phyloP scores from a whole-genome alignment of 2,797 vertebrate species.

The Sebastes jordani region DNA sequence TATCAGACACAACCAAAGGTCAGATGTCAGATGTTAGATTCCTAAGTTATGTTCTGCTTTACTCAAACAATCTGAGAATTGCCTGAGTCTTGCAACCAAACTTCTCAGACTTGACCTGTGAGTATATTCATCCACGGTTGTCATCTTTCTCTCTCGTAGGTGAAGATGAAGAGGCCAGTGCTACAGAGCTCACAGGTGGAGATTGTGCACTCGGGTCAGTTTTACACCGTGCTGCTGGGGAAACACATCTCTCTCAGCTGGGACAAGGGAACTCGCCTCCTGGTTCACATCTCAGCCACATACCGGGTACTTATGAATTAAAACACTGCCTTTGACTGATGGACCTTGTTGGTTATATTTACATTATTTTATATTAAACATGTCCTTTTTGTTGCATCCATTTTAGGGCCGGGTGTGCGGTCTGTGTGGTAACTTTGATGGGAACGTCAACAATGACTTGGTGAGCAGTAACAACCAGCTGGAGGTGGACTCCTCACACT shows the following conservation, averaged over 20 bases:
- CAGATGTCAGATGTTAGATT: not conserved
- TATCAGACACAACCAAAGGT: not conserved
- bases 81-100: not conserved
- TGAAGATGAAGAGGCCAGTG: conserved; percentile 86
- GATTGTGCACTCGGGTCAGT: conserved; percentile 90
- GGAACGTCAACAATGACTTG: conserved; percentile 93
- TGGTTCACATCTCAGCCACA: conserved; percentile 86
- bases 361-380: not conserved
- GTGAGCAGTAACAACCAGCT: conserved; percentile 93
- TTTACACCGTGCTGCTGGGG: conserved; percentile 88
- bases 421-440: conserved; percentile 97
- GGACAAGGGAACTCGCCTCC: conserved; percentile 88
- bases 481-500: conserved; percentile 90
- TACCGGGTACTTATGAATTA: conserved; percentile 75
- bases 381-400: not conserved
- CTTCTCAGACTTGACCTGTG: not conserved
- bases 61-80: not conserved
- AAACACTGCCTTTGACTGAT: not conserved
- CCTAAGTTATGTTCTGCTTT: not conserved
- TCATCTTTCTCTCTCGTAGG: conserved; percentile 73
- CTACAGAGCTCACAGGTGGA: conserved; percentile 84
- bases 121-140: not conserved
- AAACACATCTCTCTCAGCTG: conserved; percentile 89
- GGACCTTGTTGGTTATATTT: not conserved
- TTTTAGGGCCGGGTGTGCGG: conserved; percentile 91